These are phyloP conservation scores for Apodemia mormo DNA, from an alignment of 2,888 invertebrate genomes.

Conservation along the genomic window DNA sequence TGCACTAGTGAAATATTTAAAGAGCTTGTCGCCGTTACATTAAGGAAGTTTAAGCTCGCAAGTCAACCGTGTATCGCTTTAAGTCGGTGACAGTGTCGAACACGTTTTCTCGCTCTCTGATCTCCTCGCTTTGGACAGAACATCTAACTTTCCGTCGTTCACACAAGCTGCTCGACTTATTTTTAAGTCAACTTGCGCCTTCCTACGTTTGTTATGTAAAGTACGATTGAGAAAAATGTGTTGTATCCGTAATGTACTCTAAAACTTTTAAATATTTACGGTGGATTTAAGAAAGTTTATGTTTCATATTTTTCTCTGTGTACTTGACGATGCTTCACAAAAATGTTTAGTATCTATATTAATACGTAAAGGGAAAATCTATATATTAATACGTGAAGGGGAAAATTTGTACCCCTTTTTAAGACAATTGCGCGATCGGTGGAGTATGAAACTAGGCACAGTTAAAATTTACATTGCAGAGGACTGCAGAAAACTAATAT, in stretches of 20 bases:
- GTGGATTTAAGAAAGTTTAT: not conserved
- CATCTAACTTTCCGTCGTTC: conserved; percentile 50
- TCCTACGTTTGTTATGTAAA: conserved; percentile 54
- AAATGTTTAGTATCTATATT: too few relatives aligned
- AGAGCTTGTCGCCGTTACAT: conserved; percentile 33
- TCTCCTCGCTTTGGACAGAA: conserved; percentile 47
- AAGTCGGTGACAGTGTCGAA: conserved; percentile 60
- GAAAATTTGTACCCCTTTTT: too few relatives aligned
- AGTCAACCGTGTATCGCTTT: conserved; percentile 47
- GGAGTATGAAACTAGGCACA: too few relatives aligned
- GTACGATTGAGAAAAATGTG: conserved; percentile 43
- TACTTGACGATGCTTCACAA: not conserved
- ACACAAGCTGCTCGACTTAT: conserved; percentile 34
- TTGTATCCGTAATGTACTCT: conserved; percentile 14
- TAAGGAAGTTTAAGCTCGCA: conserved; percentile 31
- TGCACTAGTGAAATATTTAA: conserved; percentile 30
- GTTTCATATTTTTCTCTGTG: not conserved
- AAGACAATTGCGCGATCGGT: too few relatives aligned
- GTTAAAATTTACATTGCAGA: too few relatives aligned
- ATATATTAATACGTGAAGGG: too few relatives aligned
- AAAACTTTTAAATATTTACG: not conserved
- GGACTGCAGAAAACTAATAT: too few relatives aligned
- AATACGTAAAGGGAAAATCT: too few relatives aligned
- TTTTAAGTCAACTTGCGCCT: conserved; percentile 33
- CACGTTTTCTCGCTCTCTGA: conserved; percentile 58